These are phyloP conservation scores for Anneissia japonica DNA, from an alignment of 35 echinoderm and acorn worm genomes.

Conservation along the genomic window DNA sequence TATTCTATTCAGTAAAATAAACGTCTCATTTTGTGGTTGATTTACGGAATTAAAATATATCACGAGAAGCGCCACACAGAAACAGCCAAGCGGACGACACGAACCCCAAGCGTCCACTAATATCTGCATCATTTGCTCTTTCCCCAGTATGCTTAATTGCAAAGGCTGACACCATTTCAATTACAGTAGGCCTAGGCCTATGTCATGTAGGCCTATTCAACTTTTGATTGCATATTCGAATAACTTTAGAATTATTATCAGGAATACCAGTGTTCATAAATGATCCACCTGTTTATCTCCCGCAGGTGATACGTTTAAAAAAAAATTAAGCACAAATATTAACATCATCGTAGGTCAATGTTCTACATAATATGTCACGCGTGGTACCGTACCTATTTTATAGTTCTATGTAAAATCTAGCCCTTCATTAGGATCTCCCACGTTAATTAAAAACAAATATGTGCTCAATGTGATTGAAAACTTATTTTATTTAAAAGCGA, in stretches of 20 bases:
- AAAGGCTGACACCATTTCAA: too few species aligned
- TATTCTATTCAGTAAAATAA: background rate
- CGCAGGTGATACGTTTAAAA: too few species aligned
- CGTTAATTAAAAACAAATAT: background rate
- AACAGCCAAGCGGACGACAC: background rate
- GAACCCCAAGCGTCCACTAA: background rate
- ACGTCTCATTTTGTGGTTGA: background rate
- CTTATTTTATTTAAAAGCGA: background rate
- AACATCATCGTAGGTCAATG: background rate
- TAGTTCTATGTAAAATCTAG: background rate
- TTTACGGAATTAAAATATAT: background rate
- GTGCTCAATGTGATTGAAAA: background rate
- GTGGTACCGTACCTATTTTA: background rate
- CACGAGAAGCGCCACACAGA: background rate
- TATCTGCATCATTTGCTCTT: background rate
- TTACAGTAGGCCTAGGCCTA: too few species aligned
- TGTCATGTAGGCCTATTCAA: too few species aligned
- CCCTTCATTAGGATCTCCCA: background rate
- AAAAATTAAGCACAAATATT: too few species aligned
- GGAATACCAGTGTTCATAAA: too few species aligned
- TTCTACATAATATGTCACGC: background rate
- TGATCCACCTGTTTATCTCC: too few species aligned
- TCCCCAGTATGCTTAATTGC: too few species aligned
- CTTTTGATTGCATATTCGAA: too few species aligned
- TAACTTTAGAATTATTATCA: too few species aligned